Percentiles rank a stretch among this genome's conserved stretches.
phyloP scores from a whole-genome alignment of 2,888 invertebrate genomes.

The Sinhomidia bicolor region DNA sequence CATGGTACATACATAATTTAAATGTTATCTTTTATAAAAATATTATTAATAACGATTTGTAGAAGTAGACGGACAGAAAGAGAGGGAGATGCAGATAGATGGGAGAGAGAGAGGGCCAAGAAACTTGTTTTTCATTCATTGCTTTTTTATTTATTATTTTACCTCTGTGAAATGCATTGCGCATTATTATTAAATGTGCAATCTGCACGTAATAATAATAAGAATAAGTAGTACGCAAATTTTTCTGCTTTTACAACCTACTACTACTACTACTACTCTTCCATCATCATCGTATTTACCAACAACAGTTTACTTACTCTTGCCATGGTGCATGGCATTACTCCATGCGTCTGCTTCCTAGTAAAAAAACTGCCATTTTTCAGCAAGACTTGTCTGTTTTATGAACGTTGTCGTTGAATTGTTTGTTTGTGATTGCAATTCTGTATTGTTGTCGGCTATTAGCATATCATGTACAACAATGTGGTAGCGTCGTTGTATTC shows the following conservation, averaged over 20 bases:
- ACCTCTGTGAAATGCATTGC: slow-evolving; percentile 32
- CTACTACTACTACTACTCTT: too few relatives aligned
- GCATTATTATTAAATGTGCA: slow-evolving; percentile 29
- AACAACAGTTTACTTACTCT: not conserved
- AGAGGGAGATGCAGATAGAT: not conserved
- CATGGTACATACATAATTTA: not conserved
- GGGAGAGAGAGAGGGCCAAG: slow-evolving; percentile 49
- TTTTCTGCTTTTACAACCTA: slow-evolving; percentile 16
- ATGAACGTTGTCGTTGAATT: not conserved
- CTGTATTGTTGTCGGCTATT: slow-evolving; percentile 9
- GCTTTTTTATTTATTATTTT: not conserved
- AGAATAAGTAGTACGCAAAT: slow-evolving; percentile 21
- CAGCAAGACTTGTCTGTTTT: not conserved
- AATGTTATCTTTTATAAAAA: not conserved
- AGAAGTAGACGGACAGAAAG: not conserved
- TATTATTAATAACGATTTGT: slow-evolving; percentile 33
- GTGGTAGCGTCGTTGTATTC: not conserved
- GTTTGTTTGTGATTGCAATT: not conserved
- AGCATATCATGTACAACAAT: slow-evolving; percentile 16
- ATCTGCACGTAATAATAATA: slow-evolving; percentile 38
- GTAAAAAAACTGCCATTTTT: slow-evolving; percentile 9
- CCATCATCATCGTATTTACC: not conserved
- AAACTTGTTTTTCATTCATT: slow-evolving; percentile 67
- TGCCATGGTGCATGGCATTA: too few relatives aligned
- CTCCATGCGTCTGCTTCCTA: slow-evolving; percentile 47